phyloP scores from a whole-genome alignment of 2,888 invertebrate genomes.

The Tetanocera ferruginea region DNA sequence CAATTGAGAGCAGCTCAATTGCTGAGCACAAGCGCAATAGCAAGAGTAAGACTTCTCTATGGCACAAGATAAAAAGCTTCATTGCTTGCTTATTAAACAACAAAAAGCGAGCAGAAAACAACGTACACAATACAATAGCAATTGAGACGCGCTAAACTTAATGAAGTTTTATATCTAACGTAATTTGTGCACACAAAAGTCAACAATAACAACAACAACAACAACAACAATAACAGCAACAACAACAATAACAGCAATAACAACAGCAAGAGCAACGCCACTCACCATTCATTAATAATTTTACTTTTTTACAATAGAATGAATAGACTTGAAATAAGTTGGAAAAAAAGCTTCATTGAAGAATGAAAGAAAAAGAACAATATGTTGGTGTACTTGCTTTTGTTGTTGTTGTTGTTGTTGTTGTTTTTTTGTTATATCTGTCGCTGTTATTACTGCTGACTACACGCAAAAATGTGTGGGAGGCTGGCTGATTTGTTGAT shows the following conservation, averaged over 20 bases:
- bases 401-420: neutral
- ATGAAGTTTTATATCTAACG: constrained; percentile 19
- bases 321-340: neutral
- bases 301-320: constrained; percentile 5
- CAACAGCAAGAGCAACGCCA: neutral
- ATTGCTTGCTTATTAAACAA: neutral
- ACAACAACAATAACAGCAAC: neutral
- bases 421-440: neutral
- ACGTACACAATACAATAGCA: constrained; percentile 23
- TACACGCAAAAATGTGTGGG: neutral
- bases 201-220: constrained; percentile 7
- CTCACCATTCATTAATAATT: constrained; percentile 21
- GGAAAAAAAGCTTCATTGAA: constrained; percentile 13
- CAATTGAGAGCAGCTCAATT: neutral
- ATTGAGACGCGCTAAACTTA: constrained; percentile 15
- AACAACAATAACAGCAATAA: neutral
- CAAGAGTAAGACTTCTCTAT: no score
- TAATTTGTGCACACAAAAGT: constrained; percentile 6
- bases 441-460: neutral
- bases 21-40: neutral
- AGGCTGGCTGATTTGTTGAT: neutral
- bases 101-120: neutral
- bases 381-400: neutral
- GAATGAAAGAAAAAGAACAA: neutral
- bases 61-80: neutral